These are phyloP conservation scores for Eulemur mongoz DNA, from an alignment of 2,797 vertebrate genomes.

Conservation along the genomic window DNA sequence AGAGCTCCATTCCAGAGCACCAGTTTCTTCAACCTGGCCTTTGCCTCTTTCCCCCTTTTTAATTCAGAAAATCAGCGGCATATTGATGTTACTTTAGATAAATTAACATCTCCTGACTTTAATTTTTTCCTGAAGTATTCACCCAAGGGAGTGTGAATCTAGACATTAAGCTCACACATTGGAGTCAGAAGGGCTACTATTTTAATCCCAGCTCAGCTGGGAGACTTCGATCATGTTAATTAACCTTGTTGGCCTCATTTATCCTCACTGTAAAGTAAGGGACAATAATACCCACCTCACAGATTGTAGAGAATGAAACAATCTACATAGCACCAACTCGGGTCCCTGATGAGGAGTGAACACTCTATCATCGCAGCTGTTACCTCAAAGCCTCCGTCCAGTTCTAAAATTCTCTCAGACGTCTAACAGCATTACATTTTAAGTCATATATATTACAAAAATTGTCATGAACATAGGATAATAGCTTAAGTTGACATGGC, in stretches of 20 bases:
- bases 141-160: background rate
- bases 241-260: background rate
- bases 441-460: background rate
- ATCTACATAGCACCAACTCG: background rate
- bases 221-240: background rate
- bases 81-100: background rate
- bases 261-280: background rate
- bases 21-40: background rate
- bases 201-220: background rate
- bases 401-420: slow-evolving; percentile 24
- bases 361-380: background rate
- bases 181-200: background rate
- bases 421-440: slow-evolving; percentile 18
- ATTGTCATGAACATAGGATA: background rate
- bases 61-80: background rate
- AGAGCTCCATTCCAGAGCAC: background rate
- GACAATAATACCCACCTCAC: background rate
- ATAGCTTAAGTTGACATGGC: background rate
- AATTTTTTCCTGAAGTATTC: background rate
- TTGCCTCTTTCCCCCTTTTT: background rate
- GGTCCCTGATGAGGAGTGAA: background rate
- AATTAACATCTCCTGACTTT: slow-evolving; percentile 3
- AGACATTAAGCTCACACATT: background rate
- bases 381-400: background rate
- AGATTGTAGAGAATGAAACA: slow-evolving; percentile 8